phyloP scores from a whole-genome alignment of 2,888 invertebrate species.

The Phasia obesa region DNA sequence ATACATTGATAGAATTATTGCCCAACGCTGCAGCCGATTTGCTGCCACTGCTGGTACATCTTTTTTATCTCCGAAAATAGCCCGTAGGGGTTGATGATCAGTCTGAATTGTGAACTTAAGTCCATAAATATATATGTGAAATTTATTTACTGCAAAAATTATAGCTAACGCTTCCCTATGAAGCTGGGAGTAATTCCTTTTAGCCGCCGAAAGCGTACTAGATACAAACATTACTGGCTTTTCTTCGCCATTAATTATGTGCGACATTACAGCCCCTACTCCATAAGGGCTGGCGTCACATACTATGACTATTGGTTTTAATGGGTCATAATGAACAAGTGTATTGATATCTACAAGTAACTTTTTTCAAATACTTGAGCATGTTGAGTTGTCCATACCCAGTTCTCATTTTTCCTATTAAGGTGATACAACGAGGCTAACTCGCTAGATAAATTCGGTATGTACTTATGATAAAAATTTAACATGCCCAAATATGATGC shows the following conservation, averaged over 20 bases:
- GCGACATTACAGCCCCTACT: slow-evolving; percentile 53
- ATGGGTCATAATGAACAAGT: slow-evolving; percentile 48
- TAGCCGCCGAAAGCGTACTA: slow-evolving; percentile 32
- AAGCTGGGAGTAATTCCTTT: slow-evolving; percentile 44
- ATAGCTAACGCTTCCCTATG: slow-evolving; percentile 50
- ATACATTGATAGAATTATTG: neutral
- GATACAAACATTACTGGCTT: slow-evolving; percentile 53
- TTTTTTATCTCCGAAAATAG: slow-evolving; percentile 25
- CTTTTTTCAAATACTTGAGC: slow-evolving; percentile 28
- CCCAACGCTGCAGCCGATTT: neutral
- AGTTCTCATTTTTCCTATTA: slow-evolving; percentile 30
- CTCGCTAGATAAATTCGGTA: slow-evolving; percentile 54
- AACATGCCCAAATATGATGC: slow-evolving; percentile 46
- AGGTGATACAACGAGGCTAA: slow-evolving; percentile 46
- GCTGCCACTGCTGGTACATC: slow-evolving; percentile 27
- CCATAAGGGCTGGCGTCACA: slow-evolving; percentile 59
- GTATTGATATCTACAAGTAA: slow-evolving; percentile 37
- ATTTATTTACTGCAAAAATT: slow-evolving; percentile 38
- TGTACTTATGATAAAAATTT: slow-evolving; percentile 28
- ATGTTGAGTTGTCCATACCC: slow-evolving; percentile 48
- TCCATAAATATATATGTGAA: slow-evolving; percentile 9
- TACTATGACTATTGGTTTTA: slow-evolving; percentile 29
- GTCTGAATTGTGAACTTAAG: slow-evolving; percentile 28
- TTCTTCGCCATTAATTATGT: slow-evolving; percentile 53
- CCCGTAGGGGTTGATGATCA: slow-evolving; percentile 23